Evolutionary conservation across 2,888 invertebrate species (phyloP).

Genomic region (Synergus japonicus): DNA sequence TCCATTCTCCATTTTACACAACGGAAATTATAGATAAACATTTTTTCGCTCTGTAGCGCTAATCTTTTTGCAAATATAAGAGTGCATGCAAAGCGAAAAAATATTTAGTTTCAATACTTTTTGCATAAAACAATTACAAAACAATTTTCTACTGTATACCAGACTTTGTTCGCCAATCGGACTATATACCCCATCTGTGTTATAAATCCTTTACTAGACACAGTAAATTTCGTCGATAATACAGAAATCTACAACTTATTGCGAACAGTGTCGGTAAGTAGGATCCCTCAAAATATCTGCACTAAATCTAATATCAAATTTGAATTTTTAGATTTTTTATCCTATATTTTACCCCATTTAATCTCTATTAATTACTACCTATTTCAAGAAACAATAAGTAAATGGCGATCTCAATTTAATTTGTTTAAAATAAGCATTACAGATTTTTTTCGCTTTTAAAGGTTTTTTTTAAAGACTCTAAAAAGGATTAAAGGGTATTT

Average conservation of each 20-base stretch:
- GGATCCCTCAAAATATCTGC: neutral
- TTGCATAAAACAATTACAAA: too few species aligned
- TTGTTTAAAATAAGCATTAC: neutral
- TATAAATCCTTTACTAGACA: neutral
- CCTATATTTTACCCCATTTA: too few species aligned
- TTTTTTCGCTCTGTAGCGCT: too few species aligned
- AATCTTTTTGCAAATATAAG: too few species aligned
- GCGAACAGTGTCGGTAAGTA: neutral
- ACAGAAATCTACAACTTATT: neutral
- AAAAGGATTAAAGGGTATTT: conserved; percentile 46
- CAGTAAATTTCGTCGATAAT: neutral
- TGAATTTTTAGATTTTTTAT: neutral
- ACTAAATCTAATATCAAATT: neutral
- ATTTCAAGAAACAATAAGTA: too few species aligned
- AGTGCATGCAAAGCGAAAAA: too few species aligned
- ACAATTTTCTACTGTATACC: neutral
- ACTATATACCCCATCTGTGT: neutral
- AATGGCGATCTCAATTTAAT: neutral
- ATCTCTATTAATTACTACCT: too few species aligned
- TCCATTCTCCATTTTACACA: too few species aligned
- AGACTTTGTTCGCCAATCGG: neutral
- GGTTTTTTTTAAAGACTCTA: conserved; percentile 32
- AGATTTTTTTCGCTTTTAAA: neutral
- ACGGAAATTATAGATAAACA: too few species aligned
- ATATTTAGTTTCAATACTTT: too few species aligned